phyloP scores from a whole-genome alignment of 2,888 invertebrate genomes.

The Parelbella ahira region DNA sequence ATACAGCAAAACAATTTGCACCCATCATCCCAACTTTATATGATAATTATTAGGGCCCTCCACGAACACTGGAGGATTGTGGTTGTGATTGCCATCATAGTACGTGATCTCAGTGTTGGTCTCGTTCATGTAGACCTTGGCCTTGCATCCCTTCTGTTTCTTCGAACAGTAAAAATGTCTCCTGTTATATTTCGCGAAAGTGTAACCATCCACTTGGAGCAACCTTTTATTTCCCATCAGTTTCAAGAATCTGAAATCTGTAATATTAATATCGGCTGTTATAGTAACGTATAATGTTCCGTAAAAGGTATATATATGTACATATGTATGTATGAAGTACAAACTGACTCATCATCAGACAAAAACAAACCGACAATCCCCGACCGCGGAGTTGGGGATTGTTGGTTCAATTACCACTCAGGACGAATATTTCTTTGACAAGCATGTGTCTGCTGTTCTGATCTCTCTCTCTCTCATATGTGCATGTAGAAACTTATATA shows the following conservation, averaged over 20 bases:
- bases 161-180: constrained; percentile 38
- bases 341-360: too few relatives aligned
- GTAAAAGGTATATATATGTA: too few relatives aligned
- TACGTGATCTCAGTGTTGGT: constrained; percentile 15
- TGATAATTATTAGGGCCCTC: neutral
- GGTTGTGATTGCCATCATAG: constrained; percentile 21
- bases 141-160: constrained; percentile 32
- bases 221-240: constrained; percentile 31
- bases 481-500: too few relatives aligned
- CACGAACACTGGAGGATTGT: constrained; percentile 25
- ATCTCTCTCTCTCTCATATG: too few relatives aligned
- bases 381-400: too few relatives aligned
- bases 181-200: constrained; percentile 32
- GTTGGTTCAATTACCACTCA: too few relatives aligned
- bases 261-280: neutral
- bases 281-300: too few relatives aligned
- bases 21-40: constrained; percentile 3
- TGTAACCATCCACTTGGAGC: constrained; percentile 37
- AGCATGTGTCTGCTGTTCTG: too few relatives aligned
- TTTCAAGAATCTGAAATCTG: constrained; percentile 36
- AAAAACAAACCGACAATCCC: too few relatives aligned
- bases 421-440: too few relatives aligned
- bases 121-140: constrained; percentile 26
- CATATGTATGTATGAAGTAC: too few relatives aligned
- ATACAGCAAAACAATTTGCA: too few relatives aligned